phyloP scores from a whole-genome alignment of 2,888 invertebrate genomes.

The Synergus umbraculus region DNA sequence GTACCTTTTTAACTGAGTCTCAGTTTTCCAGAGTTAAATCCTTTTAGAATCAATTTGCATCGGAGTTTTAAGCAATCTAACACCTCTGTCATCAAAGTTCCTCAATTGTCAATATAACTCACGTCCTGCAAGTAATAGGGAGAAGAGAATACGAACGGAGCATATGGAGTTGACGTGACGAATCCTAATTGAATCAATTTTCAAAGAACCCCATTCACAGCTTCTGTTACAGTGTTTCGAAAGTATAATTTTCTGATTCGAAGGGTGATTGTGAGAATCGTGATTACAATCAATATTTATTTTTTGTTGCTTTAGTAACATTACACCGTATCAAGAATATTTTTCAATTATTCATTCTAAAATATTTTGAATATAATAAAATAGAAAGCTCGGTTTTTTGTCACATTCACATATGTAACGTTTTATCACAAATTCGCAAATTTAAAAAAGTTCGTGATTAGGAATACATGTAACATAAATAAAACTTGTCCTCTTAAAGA shows the following conservation, averaged over 20 bases:
- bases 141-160: constrained; percentile 52
- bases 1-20: background rate
- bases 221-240: constrained; percentile 21
- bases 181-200: constrained; percentile 60
- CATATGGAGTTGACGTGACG: constrained; percentile 57
- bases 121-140: constrained; percentile 54
- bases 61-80: background rate
- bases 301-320: background rate
- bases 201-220: constrained; percentile 31
- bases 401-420: too few relatives aligned
- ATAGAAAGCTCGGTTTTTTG: too few relatives aligned
- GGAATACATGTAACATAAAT: too few relatives aligned
- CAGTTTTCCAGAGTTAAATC: background rate
- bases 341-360: too few relatives aligned
- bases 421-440: too few relatives aligned
- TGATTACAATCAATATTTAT: constrained; percentile 24
- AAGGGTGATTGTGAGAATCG: constrained; percentile 31
- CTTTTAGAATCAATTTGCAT: background rate
- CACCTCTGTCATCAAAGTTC: constrained; percentile 16
- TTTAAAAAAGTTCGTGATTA: too few relatives aligned
- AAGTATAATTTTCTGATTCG: constrained; percentile 38
- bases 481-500: too few relatives aligned
- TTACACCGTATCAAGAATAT: background rate
- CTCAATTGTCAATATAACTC: constrained; percentile 39
- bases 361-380: too few relatives aligned